These are phyloP conservation scores for Horisme vitalbata DNA, from an alignment of 2,888 invertebrate species.

Conservation along the genomic window DNA sequence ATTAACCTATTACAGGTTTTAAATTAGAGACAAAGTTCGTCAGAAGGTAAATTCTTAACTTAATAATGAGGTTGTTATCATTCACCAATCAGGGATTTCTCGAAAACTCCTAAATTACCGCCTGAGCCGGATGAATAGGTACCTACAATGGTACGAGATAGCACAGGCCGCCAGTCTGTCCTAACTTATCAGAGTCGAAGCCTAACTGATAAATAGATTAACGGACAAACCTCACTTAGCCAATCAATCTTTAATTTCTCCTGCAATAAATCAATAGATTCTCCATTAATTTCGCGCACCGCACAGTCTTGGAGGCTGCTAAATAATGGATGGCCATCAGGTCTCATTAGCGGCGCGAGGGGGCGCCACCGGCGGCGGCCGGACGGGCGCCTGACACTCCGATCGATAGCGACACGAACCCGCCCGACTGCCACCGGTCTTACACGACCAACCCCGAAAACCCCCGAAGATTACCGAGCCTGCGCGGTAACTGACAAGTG, in stretches of 20 bases:
- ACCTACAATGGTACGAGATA: not conserved
- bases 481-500: slow-evolving; percentile 72
- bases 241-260: slow-evolving; percentile 73
- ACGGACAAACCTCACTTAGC: slow-evolving; percentile 48
- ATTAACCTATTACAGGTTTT: no score
- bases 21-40: no score
- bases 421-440: slow-evolving; percentile 42
- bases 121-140: not conserved
- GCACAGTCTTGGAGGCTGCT: slow-evolving; percentile 69
- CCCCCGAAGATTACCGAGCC: slow-evolving; percentile 50
- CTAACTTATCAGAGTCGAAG: slow-evolving; percentile 11
- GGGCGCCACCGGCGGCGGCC: slow-evolving; percentile 76
- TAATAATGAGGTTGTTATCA: no score
- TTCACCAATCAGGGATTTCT: no score
- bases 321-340: slow-evolving; percentile 79
- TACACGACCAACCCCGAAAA: slow-evolving; percentile 43
- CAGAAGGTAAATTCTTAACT: no score
- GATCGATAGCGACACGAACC: slow-evolving; percentile 62
- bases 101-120: no score
- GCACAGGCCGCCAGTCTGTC: slow-evolving; percentile 6
- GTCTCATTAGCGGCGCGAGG: slow-evolving; percentile 70
- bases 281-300: slow-evolving; percentile 74
- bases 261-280: slow-evolving; percentile 78
- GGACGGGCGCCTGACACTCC: slow-evolving; percentile 63
- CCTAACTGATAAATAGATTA: slow-evolving; percentile 35